Evolutionary conservation across 2,888 invertebrate species (phyloP), one percentile per base, ranked within the genome.

Genomic region (Diachrysia chrysitis): DNA sequence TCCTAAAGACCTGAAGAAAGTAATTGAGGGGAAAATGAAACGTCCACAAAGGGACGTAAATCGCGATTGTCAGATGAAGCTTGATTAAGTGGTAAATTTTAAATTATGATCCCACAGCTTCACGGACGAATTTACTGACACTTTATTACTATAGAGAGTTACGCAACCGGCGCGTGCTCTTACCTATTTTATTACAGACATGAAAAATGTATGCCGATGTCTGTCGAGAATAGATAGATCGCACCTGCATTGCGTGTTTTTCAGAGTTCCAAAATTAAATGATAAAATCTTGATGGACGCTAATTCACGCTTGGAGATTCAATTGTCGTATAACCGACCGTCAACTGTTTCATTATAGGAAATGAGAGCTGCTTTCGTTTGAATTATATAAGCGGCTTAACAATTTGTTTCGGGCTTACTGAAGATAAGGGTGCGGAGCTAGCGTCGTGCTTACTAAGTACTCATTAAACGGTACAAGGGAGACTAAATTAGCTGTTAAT

Each of bases 61-160:
- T 91, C 89, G 89, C 87, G 90, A 91, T 92, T 92, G 91, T 92
- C 91, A 90, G 88, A 81, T 82, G 81, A 86, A 89, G 87, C 90
- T 93, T 94, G 93, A 94, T 94, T 92, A 92, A 93, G 92, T 91
- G 91, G 89, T 93, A 92, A 93, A 93, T 93, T 93, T 92, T 93
- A 92, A 93, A 91, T 92, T 91, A 92, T 91, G 87, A 90, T 87
- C 86, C 79, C 71, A 71, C 70, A 77, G 81, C 79, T 85, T 83
- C 82, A 71, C 78, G 81, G 73, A 73, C 69, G 74, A 73, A 82
- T 82, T 83, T 79, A 73, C 65, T 32, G 69, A 59, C 71, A 59
- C 42, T 73, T 77, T 79, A 77, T 75, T 71, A 66, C 70, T 71
- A 58, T 65, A 63, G 73, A 73, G 71, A 65, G 46, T 57, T 65